Evolutionary conservation across 1,140 invertebrate genomes (phyloP).

Genomic region (Euura lappo): DNA sequence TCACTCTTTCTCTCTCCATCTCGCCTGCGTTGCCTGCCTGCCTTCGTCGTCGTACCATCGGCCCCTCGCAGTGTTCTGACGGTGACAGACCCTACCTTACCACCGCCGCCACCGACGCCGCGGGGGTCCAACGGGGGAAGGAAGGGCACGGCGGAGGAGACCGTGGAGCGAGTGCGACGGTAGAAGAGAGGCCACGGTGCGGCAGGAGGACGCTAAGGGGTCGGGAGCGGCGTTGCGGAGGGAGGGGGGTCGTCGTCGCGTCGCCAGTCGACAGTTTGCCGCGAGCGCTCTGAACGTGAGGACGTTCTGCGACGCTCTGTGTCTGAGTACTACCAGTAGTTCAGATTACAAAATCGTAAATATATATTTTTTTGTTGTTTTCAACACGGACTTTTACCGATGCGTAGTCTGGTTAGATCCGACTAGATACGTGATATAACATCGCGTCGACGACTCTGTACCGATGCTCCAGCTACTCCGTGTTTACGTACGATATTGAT

Average conservation of each 20-base stretch:
- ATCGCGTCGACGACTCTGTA: no score
- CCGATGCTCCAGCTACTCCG: no score
- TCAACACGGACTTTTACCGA: no score
- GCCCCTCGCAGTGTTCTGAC: slow-evolving; percentile 51
- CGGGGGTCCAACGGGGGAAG: slow-evolving; percentile 1
- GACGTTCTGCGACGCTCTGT: slow-evolving; percentile 36
- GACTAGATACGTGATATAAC: no score
- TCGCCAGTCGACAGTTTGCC: slow-evolving; percentile 57
- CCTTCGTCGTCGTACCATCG: slow-evolving; percentile 30
- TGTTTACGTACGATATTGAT: no score
- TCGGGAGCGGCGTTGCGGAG: slow-evolving; percentile 44
- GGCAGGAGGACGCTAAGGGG: slow-evolving; percentile 14
- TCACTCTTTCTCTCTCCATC: slow-evolving; percentile 24
- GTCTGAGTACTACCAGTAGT: no score
- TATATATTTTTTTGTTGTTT: no score
- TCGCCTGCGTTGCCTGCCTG: slow-evolving; percentile 12
- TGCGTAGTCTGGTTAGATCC: no score
- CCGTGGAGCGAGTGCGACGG: slow-evolving; percentile 27
- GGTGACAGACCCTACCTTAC: slow-evolving; percentile 59
- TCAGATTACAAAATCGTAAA: no score
- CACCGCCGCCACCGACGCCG: slow-evolving; percentile 28
- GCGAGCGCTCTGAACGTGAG: slow-evolving; percentile 57
- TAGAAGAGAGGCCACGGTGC: slow-evolving; percentile 42
- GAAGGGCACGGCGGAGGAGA: slow-evolving; percentile 14
- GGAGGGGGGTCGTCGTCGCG: slow-evolving; percentile 42